Evolutionary conservation across 2,888 invertebrate species (phyloP), one percentile per base, ranked within the genome.

Genomic region (Meiosimyza decipiens): DNA sequence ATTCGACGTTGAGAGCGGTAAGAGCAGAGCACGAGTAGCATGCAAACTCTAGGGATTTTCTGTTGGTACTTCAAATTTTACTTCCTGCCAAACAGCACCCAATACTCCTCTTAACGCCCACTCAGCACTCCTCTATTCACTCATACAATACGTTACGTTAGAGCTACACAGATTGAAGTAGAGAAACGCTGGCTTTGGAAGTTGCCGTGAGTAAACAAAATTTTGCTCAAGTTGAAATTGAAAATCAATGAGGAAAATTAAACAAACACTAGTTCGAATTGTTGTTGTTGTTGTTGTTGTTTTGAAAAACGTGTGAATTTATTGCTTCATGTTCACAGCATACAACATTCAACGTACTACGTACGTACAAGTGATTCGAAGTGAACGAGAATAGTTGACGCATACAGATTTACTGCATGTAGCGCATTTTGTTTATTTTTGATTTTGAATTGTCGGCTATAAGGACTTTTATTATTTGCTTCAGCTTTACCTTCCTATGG

Each of bases 161-260:
- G 22, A 5, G 65, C 22, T 22, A 22, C 22, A 65, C 51, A 18
- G 65, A 51, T 16, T 22, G 55, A 15, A 15, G 18, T 51, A 54
- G 63, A 68, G 55, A 13, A 64, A 28, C 54, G 13, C 22, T 55
- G 55, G 22, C 51, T 28, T 28, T 62, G 59, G 72, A 72, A 72
- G 65, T 49, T 33, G 33, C 67, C 64, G 22, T 68, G 72, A 75
- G 72, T 75, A 74, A 75, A 74, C 75, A 72, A 74, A 74, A 74
- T 73, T 68, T 66, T 66, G 50, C 66, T 73, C 55, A 64, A 73
- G 71, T 71, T 73, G 73, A 76, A 76, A 74, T 76, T 76, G 76
- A 74, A 76, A 76, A 76, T 76, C 76, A 74, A 76, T 76, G 74
- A 68, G 76, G 72, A 76, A 67, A 76, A 73, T 73, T 73, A 74